Percentiles rank a stretch among this genome's conserved stretches.
Conservation (phyloP, 2,797 vertebrate species). For the Cercopithecus hamlyni region DNA sequence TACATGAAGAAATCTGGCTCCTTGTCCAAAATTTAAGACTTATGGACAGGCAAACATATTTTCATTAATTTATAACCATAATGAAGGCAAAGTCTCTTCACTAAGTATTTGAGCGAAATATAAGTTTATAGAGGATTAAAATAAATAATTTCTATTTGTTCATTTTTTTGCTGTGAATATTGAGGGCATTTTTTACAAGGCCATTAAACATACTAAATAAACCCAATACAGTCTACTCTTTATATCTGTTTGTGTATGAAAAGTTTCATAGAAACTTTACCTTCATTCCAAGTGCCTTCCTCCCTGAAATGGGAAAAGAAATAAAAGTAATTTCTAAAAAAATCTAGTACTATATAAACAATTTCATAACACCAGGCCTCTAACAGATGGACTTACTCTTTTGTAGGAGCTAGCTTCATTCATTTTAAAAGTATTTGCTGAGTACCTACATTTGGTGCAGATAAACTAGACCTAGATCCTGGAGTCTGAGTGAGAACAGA, state of each 20-base stretch:
- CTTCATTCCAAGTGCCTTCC: background rate
- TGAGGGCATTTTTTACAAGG: background rate
- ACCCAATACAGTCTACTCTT: background rate
- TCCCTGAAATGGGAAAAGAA: background rate
- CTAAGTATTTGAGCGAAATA: background rate
- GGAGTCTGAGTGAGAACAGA: background rate
- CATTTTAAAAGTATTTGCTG: background rate
- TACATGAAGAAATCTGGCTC: background rate
- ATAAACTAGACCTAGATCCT: background rate
- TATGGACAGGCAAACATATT: background rate
- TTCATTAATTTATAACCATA: background rate
- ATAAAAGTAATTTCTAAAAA: slow-evolving; percentile 14
- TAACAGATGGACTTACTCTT: background rate
- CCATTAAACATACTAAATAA: slow-evolving; percentile 1
- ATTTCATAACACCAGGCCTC: background rate
- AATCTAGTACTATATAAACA: background rate
- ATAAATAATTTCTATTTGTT: slow-evolving; percentile 14
- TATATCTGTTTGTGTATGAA: background rate
- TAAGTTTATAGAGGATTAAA: slow-evolving; percentile 17
- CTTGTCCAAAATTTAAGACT: background rate
- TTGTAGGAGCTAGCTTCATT: background rate
- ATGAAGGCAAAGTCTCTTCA: background rate
- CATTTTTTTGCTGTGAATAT: background rate
- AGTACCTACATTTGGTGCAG: background rate
- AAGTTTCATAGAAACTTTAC: background rate